Conservation (phyloP, 2,888 invertebrate genomes). For the Leucophenga montana region DNA sequence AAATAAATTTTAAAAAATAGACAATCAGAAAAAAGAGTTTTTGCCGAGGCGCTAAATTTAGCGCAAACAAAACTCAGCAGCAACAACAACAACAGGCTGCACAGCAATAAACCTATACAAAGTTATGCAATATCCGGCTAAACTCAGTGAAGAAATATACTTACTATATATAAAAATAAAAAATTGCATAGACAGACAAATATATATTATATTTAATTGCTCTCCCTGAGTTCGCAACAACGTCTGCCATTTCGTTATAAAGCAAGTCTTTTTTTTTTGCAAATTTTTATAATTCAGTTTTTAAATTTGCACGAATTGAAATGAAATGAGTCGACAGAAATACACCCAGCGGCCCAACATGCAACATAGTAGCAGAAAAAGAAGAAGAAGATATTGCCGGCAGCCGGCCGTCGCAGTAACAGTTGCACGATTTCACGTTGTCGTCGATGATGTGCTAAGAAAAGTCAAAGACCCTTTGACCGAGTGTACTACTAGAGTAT, state of each 20-base stretch:
- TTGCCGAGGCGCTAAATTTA: conserved; percentile 63
- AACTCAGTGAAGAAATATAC: background rate
- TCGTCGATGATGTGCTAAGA: background rate
- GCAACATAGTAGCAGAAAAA: background rate
- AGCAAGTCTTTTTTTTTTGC: background rate
- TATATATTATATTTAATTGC: conserved; percentile 22
- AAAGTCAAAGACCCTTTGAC: conserved; percentile 71
- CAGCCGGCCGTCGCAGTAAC: background rate
- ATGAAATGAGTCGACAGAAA: background rate
- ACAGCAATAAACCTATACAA: background rate
- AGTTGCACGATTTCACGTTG: background rate
- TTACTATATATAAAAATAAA: background rate
- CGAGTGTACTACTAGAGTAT: conserved; percentile 59
- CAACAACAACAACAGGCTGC: background rate
- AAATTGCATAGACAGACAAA: conserved; percentile 3
- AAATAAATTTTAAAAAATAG: conserved; percentile 42
- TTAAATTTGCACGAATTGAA: conserved; percentile 5
- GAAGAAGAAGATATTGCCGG: no score
- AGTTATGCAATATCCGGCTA: conserved; percentile 24
- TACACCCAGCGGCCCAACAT: no score
- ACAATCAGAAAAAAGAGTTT: conserved; percentile 38
- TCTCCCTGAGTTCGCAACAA: no score
- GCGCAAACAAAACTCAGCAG: conserved; percentile 30
- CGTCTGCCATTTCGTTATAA: background rate
- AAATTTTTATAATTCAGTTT: background rate